These are phyloP conservation scores for Hypomecis atomaria DNA, from an alignment of 2,888 invertebrate species.

Conservation along the genomic window DNA sequence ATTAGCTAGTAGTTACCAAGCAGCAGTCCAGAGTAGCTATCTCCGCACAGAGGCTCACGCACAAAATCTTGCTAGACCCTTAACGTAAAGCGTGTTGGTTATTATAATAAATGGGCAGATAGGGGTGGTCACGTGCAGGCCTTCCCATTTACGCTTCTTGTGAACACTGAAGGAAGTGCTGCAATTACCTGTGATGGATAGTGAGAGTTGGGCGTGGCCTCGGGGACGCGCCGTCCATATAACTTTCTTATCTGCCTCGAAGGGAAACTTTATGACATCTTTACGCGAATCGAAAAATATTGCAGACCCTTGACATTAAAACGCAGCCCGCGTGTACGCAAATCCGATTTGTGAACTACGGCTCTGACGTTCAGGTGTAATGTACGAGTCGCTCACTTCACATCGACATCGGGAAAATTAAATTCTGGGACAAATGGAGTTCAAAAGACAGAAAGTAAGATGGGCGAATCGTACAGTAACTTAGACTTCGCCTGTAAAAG, in stretches of 20 bases:
- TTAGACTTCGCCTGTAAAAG: constrained; percentile 7
- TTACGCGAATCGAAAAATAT: constrained; percentile 77
- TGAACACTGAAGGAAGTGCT: constrained; percentile 75
- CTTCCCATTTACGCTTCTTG: constrained; percentile 75
- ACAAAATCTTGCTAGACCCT: constrained; percentile 50
- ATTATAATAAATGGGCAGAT: constrained; percentile 69
- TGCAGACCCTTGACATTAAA: constrained; percentile 70
- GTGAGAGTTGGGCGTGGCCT: constrained; percentile 72
- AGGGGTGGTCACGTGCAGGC: constrained; percentile 73
- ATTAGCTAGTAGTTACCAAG: not conserved
- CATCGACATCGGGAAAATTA: constrained; percentile 25
- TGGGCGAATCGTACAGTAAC: constrained; percentile 6
- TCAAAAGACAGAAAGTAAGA: constrained; percentile 6
- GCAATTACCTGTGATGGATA: constrained; percentile 79
- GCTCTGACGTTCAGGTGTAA: constrained; percentile 32
- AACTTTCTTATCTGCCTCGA: constrained; percentile 78
- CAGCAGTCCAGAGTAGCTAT: not conserved
- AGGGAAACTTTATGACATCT: constrained; percentile 78
- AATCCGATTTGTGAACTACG: constrained; percentile 59
- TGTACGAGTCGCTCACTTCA: constrained; percentile 17
- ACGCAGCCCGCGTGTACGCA: constrained; percentile 58
- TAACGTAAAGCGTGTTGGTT: constrained; percentile 56
- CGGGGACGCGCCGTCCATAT: constrained; percentile 72
- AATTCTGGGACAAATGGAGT: constrained; percentile 19
- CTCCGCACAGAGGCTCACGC: constrained; percentile 12